A percentile compares a stretch with the other conserved stretches of the same genome.
These are phyloP conservation scores for Junonia oenone DNA, from an alignment of 2,888 invertebrate species.

Conservation along the genomic window DNA sequence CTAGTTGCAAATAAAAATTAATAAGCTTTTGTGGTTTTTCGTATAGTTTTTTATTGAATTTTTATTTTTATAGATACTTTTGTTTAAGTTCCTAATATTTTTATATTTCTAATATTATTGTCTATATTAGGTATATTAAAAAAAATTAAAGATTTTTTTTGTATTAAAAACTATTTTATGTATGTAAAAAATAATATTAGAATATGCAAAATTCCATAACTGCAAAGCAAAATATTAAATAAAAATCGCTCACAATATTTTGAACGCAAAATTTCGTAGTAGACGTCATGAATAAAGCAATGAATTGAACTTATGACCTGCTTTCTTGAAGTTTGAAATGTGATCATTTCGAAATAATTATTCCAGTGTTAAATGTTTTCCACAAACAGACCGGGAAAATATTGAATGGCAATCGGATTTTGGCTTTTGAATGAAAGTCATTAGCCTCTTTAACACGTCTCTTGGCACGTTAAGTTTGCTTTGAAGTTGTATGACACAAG, in stretches of 20 bases:
- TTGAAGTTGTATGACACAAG: neutral
- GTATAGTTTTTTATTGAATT: too few species aligned
- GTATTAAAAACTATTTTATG: too few species aligned
- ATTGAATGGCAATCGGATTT: constrained; percentile 9
- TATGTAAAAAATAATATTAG: too few species aligned
- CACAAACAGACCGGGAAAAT: constrained; percentile 1
- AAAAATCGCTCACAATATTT: neutral
- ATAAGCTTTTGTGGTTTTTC: neutral
- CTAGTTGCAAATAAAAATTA: neutral
- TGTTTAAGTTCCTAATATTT: too few species aligned
- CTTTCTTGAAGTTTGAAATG: neutral
- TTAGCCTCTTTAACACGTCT: constrained; percentile 4
- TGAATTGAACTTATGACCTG: neutral
- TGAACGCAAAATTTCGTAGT: too few species aligned
- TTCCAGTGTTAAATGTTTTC: neutral
- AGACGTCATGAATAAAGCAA: neutral
- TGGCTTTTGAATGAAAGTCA: constrained; percentile 1
- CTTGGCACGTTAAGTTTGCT: constrained; percentile 12
- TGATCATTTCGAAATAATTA: neutral
- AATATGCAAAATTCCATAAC: neutral
- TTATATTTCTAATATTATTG: too few species aligned
- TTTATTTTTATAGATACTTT: too few species aligned
- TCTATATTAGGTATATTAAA: too few species aligned
- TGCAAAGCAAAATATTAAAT: neutral
- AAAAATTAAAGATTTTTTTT: too few species aligned